These are phyloP conservation scores for Eurytoma californica DNA, from an alignment of 2,888 invertebrate genomes.

Conservation along the genomic window DNA sequence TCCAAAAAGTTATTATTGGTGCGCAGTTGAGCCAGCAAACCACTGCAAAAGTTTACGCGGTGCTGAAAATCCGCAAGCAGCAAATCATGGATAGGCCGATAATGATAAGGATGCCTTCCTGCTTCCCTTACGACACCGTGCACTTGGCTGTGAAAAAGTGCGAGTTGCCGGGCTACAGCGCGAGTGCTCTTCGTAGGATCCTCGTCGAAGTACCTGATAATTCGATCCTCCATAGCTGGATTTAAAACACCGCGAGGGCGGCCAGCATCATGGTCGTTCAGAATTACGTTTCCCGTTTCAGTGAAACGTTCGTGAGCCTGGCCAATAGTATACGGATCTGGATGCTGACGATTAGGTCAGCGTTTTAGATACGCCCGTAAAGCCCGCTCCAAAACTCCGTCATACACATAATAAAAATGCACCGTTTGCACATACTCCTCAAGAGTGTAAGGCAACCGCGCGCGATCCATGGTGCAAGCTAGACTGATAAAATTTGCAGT, in stretches of 20 bases:
- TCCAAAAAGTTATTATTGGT: not conserved
- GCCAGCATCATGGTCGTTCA: too few relatives aligned
- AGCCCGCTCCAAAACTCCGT: not conserved
- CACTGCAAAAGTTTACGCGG: not conserved
- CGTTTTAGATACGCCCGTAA: not conserved
- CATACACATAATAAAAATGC: not conserved
- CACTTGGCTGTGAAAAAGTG: not conserved
- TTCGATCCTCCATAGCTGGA: not conserved
- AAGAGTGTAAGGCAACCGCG: not conserved
- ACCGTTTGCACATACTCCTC: constrained; percentile 1
- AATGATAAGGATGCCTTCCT: constrained; percentile 7
- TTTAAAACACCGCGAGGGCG: not conserved
- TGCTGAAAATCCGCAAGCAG: not conserved
- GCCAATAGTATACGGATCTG: too few relatives aligned
- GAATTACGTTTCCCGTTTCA: too few relatives aligned
- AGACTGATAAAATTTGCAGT: too few relatives aligned
- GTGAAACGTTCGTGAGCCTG: too few relatives aligned
- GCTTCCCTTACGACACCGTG: not conserved
- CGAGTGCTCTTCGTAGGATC: not conserved
- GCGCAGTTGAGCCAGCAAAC: not conserved
- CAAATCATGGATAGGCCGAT: not conserved
- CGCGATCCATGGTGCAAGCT: too few relatives aligned
- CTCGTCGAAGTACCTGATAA: not conserved
- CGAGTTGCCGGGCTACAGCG: not conserved
- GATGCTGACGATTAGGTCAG: too few relatives aligned